Conservation (phyloP, 2,888 invertebrate genomes). For the Coronaproctus castanopsis region DNA sequence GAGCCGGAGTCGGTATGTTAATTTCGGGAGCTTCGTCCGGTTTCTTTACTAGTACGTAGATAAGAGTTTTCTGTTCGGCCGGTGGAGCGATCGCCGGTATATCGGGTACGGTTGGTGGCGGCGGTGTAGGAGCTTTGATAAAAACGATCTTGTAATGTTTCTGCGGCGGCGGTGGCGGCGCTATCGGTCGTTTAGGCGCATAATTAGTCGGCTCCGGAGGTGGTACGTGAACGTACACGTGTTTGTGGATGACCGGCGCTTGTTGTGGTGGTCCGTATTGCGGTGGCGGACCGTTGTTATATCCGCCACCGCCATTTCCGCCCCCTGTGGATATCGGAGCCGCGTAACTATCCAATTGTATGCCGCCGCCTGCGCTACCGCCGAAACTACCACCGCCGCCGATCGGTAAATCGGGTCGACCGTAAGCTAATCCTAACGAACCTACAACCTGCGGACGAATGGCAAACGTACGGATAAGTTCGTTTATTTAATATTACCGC, state of each 20-base stretch:
- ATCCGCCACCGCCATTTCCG: slow-evolving; percentile 18
- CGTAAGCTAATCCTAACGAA: slow-evolving; percentile 22
- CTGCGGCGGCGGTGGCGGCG: slow-evolving; percentile 36
- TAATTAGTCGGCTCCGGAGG: slow-evolving; percentile 61
- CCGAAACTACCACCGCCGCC: slow-evolving; percentile 12
- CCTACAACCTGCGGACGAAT: slow-evolving; percentile 23
- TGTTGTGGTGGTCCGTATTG: slow-evolving; percentile 53
- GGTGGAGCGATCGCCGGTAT: slow-evolving; percentile 42
- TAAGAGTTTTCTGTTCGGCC: slow-evolving; percentile 73
- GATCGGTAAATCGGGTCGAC: slow-evolving; percentile 21
- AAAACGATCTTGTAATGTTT: slow-evolving; percentile 71
- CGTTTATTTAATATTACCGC: no score
- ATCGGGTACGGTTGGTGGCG: slow-evolving; percentile 30
- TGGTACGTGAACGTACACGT: slow-evolving; percentile 77
- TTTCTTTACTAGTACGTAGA: slow-evolving; percentile 73
- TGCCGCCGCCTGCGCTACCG: slow-evolving; percentile 26
- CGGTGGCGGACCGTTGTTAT: slow-evolving; percentile 35
- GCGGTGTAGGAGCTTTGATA: slow-evolving; percentile 44
- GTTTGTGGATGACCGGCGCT: slow-evolving; percentile 64
- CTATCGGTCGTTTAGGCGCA: slow-evolving; percentile 38
- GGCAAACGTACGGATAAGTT: no score
- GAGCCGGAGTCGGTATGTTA: slow-evolving; percentile 53
- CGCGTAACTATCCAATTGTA: slow-evolving; percentile 31
- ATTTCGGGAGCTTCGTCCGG: slow-evolving; percentile 66
- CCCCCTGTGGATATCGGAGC: slow-evolving; percentile 27